Conservation (phyloP, 2,797 vertebrate species). For the Gallinago stenura region DNA sequence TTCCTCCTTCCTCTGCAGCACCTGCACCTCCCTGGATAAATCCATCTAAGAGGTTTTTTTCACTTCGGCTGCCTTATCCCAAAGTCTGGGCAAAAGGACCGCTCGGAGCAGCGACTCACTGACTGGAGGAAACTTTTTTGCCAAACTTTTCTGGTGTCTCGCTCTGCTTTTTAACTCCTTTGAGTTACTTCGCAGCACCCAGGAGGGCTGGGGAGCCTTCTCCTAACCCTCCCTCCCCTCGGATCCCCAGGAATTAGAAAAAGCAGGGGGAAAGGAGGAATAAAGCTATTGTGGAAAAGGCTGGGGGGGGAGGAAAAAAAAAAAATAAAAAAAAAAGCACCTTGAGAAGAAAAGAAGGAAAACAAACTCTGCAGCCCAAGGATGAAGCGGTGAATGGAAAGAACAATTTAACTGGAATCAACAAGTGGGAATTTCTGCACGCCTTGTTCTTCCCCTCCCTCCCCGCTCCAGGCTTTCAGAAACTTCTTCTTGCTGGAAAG, state of each 20-base stretch:
- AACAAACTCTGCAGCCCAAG: not conserved
- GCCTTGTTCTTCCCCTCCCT: not conserved
- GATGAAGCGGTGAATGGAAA: not conserved
- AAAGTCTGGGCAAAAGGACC: not conserved
- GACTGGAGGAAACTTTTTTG: not conserved
- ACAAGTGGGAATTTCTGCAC: constrained; percentile 24
- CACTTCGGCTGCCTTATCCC: not conserved
- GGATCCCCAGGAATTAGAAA: not conserved
- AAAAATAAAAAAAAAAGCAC: not conserved
- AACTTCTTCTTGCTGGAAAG: not conserved
- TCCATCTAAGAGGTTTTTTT: not conserved
- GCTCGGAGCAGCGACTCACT: not conserved
- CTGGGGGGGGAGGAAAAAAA: no score
- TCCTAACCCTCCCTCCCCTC: fast-evolving
- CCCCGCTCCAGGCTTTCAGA: not conserved
- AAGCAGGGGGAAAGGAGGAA: not conserved
- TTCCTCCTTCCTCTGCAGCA: not conserved
- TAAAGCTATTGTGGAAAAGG: not conserved
- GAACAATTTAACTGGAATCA: not conserved
- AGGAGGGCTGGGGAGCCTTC: not conserved
- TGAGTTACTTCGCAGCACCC: not conserved
- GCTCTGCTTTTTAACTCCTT: not conserved
- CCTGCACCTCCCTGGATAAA: constrained; percentile 45
- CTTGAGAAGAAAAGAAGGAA: not conserved
- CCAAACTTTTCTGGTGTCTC: not conserved